Conservation (phyloP, 2,797 vertebrate genomes). For the Bradypus variegatus region DNA sequence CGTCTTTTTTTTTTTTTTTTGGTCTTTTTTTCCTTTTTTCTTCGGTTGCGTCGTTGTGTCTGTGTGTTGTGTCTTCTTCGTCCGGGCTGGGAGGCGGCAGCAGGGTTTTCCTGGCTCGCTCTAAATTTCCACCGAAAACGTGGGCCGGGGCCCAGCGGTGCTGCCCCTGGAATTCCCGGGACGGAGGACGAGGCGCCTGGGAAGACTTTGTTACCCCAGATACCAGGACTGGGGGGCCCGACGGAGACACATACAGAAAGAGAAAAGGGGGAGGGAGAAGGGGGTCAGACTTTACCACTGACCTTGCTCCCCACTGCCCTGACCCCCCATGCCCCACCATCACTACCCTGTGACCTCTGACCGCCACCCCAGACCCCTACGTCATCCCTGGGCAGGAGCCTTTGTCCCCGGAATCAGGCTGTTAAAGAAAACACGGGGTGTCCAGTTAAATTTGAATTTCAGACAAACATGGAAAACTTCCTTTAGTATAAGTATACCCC, state of each 20-base stretch:
- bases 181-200: slow-evolving; percentile 59
- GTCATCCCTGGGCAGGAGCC: neutral
- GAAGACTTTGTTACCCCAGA: slow-evolving; percentile 85
- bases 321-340: too few species aligned
- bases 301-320: neutral
- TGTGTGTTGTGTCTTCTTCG: slow-evolving; percentile 42
- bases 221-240: slow-evolving; percentile 89
- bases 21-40: slow-evolving; percentile 49
- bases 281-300: neutral
- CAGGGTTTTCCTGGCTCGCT: slow-evolving; percentile 38
- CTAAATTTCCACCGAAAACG: slow-evolving; percentile 67
- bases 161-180: slow-evolving; percentile 64
- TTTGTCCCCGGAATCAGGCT: neutral
- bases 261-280: neutral
- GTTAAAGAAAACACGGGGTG: neutral
- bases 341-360: neutral
- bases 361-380: neutral
- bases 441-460: neutral
- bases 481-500: rapidly evolving
- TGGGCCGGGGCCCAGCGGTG: slow-evolving; percentile 57
- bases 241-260: slow-evolving; percentile 7
- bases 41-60: slow-evolving; percentile 54
- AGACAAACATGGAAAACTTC: neutral
- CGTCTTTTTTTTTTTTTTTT: neutral
- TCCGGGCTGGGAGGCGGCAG: slow-evolving; percentile 40